A percentile compares a stretch with the other conserved stretches of the same genome.
These are phyloP conservation scores for Anguilla obscura DNA, from an alignment of 2,797 vertebrate genomes.

Conservation along the genomic window DNA sequence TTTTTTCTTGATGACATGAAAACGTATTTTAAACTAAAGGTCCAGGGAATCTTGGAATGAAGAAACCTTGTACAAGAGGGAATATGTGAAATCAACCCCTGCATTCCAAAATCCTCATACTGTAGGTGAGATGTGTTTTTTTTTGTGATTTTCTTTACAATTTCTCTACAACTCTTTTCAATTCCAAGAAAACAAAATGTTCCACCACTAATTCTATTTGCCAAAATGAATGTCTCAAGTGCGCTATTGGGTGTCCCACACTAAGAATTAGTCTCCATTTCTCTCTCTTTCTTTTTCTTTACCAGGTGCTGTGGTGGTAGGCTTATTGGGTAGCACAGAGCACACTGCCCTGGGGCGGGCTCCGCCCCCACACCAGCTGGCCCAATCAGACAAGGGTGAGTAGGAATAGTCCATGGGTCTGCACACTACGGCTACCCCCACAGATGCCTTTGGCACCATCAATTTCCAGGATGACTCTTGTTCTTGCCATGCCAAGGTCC, in stretches of 20 bases:
- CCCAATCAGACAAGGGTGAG: constrained; percentile 51
- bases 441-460: constrained; percentile 88
- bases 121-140: constrained; percentile 67
- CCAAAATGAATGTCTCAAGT: too few species aligned
- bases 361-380: constrained; percentile 60
- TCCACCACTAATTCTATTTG: too few species aligned
- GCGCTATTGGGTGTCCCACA: constrained; percentile 33
- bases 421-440: constrained; percentile 84
- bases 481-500: constrained; percentile 89
- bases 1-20: neutral
- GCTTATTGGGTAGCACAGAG: constrained; percentile 74
- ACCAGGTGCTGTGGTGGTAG: constrained; percentile 90
- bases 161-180: too few species aligned
- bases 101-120: constrained; percentile 84
- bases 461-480: constrained; percentile 91
- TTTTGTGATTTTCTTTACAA: constrained; percentile 24
- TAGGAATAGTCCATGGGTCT: constrained; percentile 83
- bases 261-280: constrained; percentile 38
- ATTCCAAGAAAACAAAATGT: too few species aligned
- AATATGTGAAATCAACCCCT: constrained; percentile 86
- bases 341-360: constrained; percentile 72
- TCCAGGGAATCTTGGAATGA: constrained; percentile 87
- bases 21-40: constrained; percentile 54
- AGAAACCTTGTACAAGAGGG: constrained; percentile 85
- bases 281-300: constrained; percentile 37